These are phyloP conservation scores for Dioctria linearis DNA, from an alignment of 2,888 invertebrate species.

Conservation along the genomic window DNA sequence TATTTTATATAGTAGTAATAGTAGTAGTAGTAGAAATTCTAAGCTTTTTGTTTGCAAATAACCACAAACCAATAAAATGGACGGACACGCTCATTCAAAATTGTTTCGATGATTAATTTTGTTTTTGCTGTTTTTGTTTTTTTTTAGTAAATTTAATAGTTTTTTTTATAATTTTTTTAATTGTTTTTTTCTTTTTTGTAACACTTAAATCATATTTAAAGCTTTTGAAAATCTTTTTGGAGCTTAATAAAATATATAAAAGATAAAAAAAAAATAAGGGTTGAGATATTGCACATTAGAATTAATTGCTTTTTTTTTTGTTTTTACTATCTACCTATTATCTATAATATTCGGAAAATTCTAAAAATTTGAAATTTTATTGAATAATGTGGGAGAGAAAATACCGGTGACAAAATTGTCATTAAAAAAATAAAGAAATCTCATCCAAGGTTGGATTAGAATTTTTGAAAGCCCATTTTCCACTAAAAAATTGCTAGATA, in stretches of 20 bases:
- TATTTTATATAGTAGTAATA: neutral
- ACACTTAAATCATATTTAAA: constrained; percentile 4
- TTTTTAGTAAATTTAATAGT: constrained; percentile 34
- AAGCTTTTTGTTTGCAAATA: constrained; percentile 38
- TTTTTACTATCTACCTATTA: too few species aligned
- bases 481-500: too few species aligned
- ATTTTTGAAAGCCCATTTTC: too few species aligned
- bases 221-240: constrained; percentile 39
- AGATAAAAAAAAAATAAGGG: too few species aligned
- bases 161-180: constrained; percentile 24
- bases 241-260: neutral
- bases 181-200: constrained; percentile 19
- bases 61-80: constrained; percentile 44
- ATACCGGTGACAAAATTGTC: too few species aligned
- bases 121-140: neutral
- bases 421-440: too few species aligned
- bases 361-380: too few species aligned
- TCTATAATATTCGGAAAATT: too few species aligned
- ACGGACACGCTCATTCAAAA: constrained; percentile 47
- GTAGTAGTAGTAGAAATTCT: constrained; percentile 2
- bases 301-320: too few species aligned
- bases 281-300: neutral
- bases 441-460: too few species aligned
- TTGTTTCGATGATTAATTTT: constrained; percentile 14
- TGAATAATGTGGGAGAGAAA: too few species aligned